Evolutionary conservation across 2,888 invertebrate species (phyloP).

Genomic region (Troides oblongomaculatus): DNA sequence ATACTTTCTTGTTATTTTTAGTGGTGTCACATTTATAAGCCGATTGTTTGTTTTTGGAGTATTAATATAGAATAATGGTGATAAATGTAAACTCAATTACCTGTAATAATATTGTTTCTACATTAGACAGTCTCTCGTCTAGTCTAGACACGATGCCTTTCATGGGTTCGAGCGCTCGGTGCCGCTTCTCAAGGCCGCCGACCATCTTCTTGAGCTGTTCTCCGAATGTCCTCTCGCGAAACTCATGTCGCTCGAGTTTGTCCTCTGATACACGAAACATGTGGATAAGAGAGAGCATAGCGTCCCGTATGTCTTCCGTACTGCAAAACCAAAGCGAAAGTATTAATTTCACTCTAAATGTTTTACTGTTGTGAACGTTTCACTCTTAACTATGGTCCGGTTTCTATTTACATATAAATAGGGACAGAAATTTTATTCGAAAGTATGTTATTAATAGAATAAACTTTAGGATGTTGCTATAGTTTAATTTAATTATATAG

Average conservation of each 20-base stretch:
- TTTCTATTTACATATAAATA: no score
- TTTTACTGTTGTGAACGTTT: no score
- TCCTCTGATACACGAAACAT: constrained; percentile 89
- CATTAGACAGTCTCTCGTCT: constrained; percentile 87
- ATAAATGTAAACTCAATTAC: constrained; percentile 48
- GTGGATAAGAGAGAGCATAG: constrained; percentile 88
- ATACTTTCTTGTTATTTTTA: no score
- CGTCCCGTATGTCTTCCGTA: constrained; percentile 87
- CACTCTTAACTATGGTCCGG: no score
- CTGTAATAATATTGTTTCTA: constrained; percentile 87
- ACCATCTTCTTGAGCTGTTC: constrained; percentile 89
- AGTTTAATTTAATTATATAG: no score
- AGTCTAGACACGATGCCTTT: constrained; percentile 84
- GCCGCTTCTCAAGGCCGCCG: constrained; percentile 85
- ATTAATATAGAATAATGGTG: no score
- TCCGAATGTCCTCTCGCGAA: constrained; percentile 87
- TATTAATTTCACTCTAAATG: background rate
- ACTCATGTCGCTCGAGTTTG: constrained; percentile 91
- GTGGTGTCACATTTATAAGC: no score
- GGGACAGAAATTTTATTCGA: no score
- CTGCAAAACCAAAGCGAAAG: constrained; percentile 54
- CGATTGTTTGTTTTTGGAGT: no score
- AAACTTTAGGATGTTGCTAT: no score
- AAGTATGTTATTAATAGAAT: no score
- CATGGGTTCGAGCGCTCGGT: constrained; percentile 84